phyloP scores from a whole-genome alignment of 2,113 vertebrate species.

The Cryptomyrus ogoouensis region DNA sequence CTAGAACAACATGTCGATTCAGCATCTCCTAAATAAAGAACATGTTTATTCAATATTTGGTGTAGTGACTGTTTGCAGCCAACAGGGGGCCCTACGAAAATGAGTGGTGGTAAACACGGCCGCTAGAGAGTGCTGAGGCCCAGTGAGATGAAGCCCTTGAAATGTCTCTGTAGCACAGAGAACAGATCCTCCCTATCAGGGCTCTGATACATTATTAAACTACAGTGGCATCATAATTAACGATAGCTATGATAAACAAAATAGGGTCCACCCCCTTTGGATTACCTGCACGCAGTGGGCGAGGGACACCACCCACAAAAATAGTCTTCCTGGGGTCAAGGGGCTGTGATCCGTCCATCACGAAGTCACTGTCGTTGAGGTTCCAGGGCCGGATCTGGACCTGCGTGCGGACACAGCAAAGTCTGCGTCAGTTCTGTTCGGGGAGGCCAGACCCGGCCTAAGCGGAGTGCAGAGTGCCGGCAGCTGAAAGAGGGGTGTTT shows the following conservation, averaged over 20 bases:
- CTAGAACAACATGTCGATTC: neutral
- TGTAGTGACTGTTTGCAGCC: neutral
- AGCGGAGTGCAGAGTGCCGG: neutral
- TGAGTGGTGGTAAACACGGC: neutral
- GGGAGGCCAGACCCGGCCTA: neutral
- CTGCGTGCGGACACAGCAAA: slow-evolving; percentile 50
- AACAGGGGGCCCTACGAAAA: neutral
- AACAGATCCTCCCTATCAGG: neutral
- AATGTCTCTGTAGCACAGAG: neutral
- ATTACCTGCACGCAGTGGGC: slow-evolving; percentile 94
- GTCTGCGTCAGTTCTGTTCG: neutral
- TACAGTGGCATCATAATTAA: neutral
- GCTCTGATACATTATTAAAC: neutral
- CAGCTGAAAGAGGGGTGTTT: slow-evolving; percentile 45
- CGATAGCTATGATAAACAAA: neutral
- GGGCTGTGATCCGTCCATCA: slow-evolving; percentile 98
- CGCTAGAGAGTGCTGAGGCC: neutral
- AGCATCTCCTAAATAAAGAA: neutral
- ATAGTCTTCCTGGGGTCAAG: slow-evolving; percentile 98
- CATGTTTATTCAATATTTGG: neutral
- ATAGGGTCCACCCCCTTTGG: neutral
- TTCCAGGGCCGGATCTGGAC: slow-evolving; percentile 99
- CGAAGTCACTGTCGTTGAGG: slow-evolving; percentile 98
- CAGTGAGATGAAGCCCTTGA: neutral
- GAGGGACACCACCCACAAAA: slow-evolving; percentile 97